Evolutionary conservation across 2,113 vertebrate genomes (phyloP), one percentile per base, ranked within the genome.

Genomic region (Narcine bancroftii): DNA sequence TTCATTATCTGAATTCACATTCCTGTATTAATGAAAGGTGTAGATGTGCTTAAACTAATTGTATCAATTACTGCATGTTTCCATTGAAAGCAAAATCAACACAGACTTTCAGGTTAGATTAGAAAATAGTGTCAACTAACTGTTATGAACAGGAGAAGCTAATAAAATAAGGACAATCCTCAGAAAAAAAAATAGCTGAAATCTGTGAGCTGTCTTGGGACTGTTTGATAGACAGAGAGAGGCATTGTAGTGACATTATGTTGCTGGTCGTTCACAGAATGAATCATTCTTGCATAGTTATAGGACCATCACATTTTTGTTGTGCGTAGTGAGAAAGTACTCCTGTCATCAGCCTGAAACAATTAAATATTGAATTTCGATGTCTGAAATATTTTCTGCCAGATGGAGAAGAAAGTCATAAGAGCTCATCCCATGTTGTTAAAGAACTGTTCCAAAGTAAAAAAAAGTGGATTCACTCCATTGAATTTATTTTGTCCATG

Each of bases 211-310:
- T 60, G 13, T n/a, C 50, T n/a, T 60, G 81, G 53, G 29, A n/a
- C 33, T 85, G 50, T 60, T 85, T 85, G 53, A 60, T 85, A 26
- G 81, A 60, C 81, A 60, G 29, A 85, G 50, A 60, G 50, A 85
- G 5, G 56, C 53, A 85, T 36, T n/a, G 15, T 53, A 60, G 50
- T 17, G 56, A 60, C 29, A 85, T 85, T 85, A 60, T 85, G 50
- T 15, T 85, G 50, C 81, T 85, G 53, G 11, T 60, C 60, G 50
- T 36, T 60, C 81, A 85, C 81, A 85, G 17, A 7, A 53, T 85
- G 81, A 85, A 60, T 85, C 53, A 60, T 85, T 60, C 81, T 85
- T 85, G 50, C 81, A 85, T 85, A 13, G 81, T 85, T 60, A 60
- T 60, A 56, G 50, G 53, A 33, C 50, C 33, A 60, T 85, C 50